These are phyloP conservation scores for Patella vulgata DNA, from an alignment of 1,140 invertebrate genomes.

Conservation along the genomic window DNA sequence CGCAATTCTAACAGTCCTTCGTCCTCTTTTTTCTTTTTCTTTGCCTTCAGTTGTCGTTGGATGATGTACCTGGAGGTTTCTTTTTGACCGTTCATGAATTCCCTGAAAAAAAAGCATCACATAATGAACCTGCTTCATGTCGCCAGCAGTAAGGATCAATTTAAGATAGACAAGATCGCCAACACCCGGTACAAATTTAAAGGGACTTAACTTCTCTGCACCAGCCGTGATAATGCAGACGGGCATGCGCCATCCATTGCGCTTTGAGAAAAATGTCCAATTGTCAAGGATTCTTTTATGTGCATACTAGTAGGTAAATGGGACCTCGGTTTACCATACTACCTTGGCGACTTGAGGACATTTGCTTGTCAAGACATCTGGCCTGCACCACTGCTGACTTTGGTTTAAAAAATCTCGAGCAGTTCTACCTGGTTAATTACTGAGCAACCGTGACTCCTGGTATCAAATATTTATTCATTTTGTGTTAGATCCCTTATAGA, in stretches of 20 bases:
- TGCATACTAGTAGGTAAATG: neutral
- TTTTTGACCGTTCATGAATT: conserved; percentile 50
- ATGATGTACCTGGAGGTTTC: conserved; percentile 46
- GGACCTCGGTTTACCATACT: neutral
- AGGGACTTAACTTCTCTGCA: neutral
- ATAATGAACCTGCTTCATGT: neutral
- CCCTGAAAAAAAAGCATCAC: conserved; percentile 26
- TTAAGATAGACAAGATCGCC: neutral
- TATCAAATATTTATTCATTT: too few species aligned
- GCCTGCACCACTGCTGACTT: too few species aligned
- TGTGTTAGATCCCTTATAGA: too few species aligned
- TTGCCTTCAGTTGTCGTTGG: conserved; percentile 44
- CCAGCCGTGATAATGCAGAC: too few species aligned
- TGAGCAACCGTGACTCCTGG: too few species aligned
- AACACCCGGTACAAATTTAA: neutral
- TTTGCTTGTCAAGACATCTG: too few species aligned
- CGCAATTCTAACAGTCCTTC: conserved; percentile 44
- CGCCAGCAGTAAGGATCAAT: neutral
- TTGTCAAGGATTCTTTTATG: neutral
- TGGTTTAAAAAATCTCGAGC: too few species aligned
- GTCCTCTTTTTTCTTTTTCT: conserved; percentile 42
- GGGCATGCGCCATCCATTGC: too few species aligned
- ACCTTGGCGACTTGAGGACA: too few species aligned
- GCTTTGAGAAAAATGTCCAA: conserved; percentile 1
- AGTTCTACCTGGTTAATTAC: too few species aligned